Evolutionary conservation across 2,797 vertebrate genomes (phyloP).

Genomic region (Poeciliopsis infans): DNA sequence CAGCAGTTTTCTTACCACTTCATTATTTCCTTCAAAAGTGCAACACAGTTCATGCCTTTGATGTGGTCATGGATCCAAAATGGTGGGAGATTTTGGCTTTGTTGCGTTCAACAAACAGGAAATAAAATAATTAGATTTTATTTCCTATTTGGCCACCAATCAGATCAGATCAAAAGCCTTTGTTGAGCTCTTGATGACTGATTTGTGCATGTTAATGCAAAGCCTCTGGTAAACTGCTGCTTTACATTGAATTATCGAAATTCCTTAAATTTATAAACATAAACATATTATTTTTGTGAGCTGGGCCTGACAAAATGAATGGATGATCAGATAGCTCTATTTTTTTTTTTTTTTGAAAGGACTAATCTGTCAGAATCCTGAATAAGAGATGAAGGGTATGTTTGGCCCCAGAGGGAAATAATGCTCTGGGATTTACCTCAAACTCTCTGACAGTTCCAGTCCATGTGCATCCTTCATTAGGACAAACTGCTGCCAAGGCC

Average conservation of each 20-base stretch:
- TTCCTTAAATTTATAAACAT: not conserved
- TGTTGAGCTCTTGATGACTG: not conserved
- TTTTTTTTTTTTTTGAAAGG: not conserved
- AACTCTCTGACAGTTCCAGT: constrained; percentile 94
- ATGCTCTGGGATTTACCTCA: constrained; percentile 79
- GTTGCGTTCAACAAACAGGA: not conserved
- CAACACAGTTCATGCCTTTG: not conserved
- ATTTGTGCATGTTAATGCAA: not conserved
- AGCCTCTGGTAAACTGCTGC: not conserved
- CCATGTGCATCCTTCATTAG: constrained; percentile 91
- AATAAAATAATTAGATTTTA: not conserved
- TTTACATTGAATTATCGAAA: not conserved
- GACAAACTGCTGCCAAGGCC: constrained; percentile 89
- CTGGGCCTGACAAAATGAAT: not conserved
- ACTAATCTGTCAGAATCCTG: not conserved
- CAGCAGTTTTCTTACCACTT: not conserved
- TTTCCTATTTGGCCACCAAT: not conserved
- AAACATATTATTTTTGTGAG: not conserved
- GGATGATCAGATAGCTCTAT: not conserved
- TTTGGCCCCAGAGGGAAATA: not conserved
- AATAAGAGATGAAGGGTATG: not conserved
- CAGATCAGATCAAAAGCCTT: not conserved
- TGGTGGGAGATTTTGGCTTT: not conserved
- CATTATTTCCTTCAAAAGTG: not conserved
- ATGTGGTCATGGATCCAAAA: not conserved